Base-by-base conservation (phyloP, 2,113 vertebrate genomes). In the Martes martes region DNA sequence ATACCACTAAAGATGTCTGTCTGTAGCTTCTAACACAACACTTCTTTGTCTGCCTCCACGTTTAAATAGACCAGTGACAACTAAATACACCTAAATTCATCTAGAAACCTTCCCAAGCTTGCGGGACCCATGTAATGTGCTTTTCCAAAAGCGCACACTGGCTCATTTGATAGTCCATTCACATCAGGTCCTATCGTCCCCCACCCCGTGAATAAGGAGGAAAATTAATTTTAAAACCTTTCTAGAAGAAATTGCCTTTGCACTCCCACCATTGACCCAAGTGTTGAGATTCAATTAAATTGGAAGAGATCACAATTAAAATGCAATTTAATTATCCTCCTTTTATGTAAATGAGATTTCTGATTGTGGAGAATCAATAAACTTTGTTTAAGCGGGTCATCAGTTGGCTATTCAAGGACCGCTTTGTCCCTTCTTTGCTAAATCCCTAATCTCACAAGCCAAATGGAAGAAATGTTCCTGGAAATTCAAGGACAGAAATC, bases 341-440 rank as follows among this genome's bases (percentile, higher is more conserved):
- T 97, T 97, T 98, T 96, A 97, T 97, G 95, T 91, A 96, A 98
- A 98, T 97, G 63, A 97, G 36, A 96, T 87, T 97, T 98, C 87
- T 89, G 94, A 88, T 93, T 45, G 14, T 63, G 92, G 47, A 91
- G 73, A 97, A 97, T 98, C 80, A 97, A 97, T 85, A 94, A 50
- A 91, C 93, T 95, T 97, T 80, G 67, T 97, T 92, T 87, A 95
- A 94, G 33, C 57, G 96, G 31, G 82, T 96, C 74, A 85, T 98
- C 97, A 81, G 91, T 85, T 95, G 88, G n/a, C 94, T 92, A 59
- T n/a, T 84, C 59, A 93, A 52, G 36, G 85, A 3, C 61, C 92
- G 39, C 90, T 96, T 88, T 86, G 36, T 80, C 47, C 47, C 65
- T 91, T 89, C 69, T 97, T 98, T 90, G 94, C 90, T 81, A 94